Conservation (phyloP, 2,888 invertebrate species). For the Macaria liturata region DNA sequence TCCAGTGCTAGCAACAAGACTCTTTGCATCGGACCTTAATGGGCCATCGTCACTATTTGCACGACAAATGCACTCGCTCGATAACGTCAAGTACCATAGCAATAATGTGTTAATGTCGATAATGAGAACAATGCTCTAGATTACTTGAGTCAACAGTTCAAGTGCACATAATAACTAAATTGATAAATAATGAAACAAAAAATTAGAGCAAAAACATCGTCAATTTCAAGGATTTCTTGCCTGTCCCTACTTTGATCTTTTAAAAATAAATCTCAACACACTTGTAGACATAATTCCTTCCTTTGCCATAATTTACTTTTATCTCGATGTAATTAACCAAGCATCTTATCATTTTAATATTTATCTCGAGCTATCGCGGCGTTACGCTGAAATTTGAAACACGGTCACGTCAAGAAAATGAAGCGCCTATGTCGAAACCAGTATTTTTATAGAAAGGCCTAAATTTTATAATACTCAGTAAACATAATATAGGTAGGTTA, state of each 20-base stretch:
- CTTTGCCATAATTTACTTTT: conserved; percentile 16
- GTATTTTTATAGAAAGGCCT: too few relatives aligned
- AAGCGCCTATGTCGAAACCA: too few relatives aligned
- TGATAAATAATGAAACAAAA: conserved; percentile 6
- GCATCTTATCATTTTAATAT: conserved; percentile 33
- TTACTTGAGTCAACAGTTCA: conserved; percentile 14
- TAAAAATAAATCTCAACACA: background rate
- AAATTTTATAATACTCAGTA: too few relatives aligned
- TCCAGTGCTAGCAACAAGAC: conserved; percentile 49
- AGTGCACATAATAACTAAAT: conserved; percentile 12
- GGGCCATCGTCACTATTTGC: conserved; percentile 43
- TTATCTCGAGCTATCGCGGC: conserved; percentile 37
- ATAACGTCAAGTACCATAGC: conserved; percentile 34
- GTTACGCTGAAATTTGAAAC: conserved; percentile 42
- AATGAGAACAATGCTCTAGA: conserved; percentile 32
- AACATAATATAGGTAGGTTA: too few relatives aligned
- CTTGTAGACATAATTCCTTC: conserved; percentile 1
- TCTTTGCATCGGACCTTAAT: conserved; percentile 49
- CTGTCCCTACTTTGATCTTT: background rate
- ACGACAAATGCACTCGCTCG: conserved; percentile 41
- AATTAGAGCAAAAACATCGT: background rate
- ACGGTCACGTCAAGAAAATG: conserved; percentile 37
- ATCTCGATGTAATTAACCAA: conserved; percentile 31
- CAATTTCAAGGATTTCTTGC: background rate
- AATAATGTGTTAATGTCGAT: conserved; percentile 37